A percentile compares a stretch with the other conserved stretches of the same genome.
phyloP scores from a whole-genome alignment of 2,113 vertebrate species.

The Vulpes lagopus region DNA sequence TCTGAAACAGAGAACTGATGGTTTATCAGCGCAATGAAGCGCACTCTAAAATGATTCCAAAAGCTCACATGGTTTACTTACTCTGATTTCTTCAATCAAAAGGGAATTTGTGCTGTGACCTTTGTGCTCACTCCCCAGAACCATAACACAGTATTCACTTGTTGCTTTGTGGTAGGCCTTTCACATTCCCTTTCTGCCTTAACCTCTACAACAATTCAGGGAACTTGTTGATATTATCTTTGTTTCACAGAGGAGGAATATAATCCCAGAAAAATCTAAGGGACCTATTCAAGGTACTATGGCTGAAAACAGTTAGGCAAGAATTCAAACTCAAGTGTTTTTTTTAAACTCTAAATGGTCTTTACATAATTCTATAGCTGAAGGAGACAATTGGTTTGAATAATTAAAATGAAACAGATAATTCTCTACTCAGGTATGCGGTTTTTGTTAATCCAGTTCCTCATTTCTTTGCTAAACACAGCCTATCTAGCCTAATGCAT shows the following conservation, averaged over 20 bases:
- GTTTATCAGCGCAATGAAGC: not conserved
- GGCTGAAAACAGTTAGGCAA: not conserved
- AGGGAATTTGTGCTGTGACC: not conserved
- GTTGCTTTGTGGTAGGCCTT: not conserved
- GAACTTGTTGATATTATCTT: not conserved
- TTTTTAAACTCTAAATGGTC: not conserved
- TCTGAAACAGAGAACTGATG: not conserved
- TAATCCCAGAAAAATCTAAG: not conserved
- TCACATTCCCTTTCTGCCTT: not conserved
- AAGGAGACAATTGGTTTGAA: conserved; percentile 34
- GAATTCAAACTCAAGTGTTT: not conserved
- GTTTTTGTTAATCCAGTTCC: not conserved
- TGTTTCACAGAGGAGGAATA: not conserved
- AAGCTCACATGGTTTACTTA: not conserved
- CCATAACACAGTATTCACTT: not conserved
- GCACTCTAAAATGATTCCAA: not conserved
- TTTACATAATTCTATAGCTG: not conserved
- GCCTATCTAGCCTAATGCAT: not conserved
- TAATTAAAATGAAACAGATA: not conserved
- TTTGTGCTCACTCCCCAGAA: not conserved
- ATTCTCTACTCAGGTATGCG: not conserved
- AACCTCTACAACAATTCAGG: not conserved
- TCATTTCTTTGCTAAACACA: not conserved
- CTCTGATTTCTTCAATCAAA: not conserved
- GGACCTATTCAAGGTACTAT: not conserved